A percentile compares a stretch with the other conserved stretches of the same genome.
Evolutionary conservation across 2,888 invertebrate species (phyloP).

Genomic region (Plutella xylostella): DNA sequence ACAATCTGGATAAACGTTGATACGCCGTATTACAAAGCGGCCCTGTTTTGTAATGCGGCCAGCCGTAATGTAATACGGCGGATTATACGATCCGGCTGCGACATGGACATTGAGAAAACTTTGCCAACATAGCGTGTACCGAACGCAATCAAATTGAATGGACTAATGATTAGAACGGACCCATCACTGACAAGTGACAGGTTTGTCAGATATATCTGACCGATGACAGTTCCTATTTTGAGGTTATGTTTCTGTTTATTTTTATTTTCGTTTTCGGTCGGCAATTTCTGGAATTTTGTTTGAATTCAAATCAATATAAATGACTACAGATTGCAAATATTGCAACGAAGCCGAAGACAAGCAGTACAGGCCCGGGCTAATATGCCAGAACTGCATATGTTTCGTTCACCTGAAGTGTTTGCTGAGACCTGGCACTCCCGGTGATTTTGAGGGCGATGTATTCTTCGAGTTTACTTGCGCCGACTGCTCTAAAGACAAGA

Average conservation of each 20-base stretch:
- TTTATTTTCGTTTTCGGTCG: neutral
- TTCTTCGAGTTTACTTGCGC: conserved; percentile 79
- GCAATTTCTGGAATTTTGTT: neutral
- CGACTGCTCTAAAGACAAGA: conserved; percentile 69
- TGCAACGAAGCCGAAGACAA: conserved; percentile 66
- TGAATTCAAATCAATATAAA: neutral
- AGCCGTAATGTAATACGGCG: too few species aligned
- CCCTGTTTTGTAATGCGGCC: too few species aligned
- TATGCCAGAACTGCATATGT: conserved; percentile 70
- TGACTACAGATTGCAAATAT: conserved; percentile 62
- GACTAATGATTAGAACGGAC: too few species aligned
- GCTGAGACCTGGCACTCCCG: conserved; percentile 74
- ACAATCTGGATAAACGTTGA: too few species aligned
- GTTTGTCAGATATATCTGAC: too few species aligned
- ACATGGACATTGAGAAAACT: too few species aligned
- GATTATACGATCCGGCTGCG: too few species aligned
- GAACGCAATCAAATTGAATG: too few species aligned
- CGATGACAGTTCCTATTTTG: neutral
- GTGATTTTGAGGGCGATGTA: conserved; percentile 78
- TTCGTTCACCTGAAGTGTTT: conserved; percentile 77
- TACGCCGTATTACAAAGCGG: too few species aligned
- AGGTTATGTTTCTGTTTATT: conserved; percentile 14
- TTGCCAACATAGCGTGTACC: too few species aligned
- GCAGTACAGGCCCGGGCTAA: conserved; percentile 69
- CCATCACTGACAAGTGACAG: too few species aligned